Evolutionary conservation across 2,113 vertebrate genomes (phyloP).

Genomic region (Panthera uncia): DNA sequence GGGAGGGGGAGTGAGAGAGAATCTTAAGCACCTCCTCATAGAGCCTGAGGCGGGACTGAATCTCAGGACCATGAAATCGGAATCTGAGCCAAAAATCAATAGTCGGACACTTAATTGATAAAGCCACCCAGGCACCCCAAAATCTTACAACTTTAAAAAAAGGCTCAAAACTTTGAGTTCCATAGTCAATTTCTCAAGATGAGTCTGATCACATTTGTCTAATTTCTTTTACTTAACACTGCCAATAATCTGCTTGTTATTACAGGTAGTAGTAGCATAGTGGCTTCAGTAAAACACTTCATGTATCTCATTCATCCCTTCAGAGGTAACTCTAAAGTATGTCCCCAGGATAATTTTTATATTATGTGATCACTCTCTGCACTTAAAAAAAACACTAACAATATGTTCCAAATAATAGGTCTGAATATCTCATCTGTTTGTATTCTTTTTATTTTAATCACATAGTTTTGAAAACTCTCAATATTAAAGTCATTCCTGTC

Average conservation of each 20-base stretch:
- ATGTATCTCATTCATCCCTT: background rate
- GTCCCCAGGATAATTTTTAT: background rate
- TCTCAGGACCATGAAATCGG: too few relatives aligned
- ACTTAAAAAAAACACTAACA: background rate
- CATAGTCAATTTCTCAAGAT: background rate
- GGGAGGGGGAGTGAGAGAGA: too few relatives aligned
- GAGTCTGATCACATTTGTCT: background rate
- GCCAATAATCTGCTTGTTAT: background rate
- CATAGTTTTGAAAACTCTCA: background rate
- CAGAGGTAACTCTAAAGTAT: background rate
- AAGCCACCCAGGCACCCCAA: too few relatives aligned
- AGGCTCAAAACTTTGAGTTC: background rate
- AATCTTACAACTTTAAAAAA: background rate
- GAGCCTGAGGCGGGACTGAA: too few relatives aligned
- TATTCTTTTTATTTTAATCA: background rate
- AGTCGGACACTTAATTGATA: too few relatives aligned
- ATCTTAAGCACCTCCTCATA: too few relatives aligned
- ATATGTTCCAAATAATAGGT: background rate
- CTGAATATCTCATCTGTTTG: background rate
- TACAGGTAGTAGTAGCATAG: background rate
- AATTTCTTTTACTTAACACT: constrained; percentile 25
- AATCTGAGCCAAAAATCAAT: too few relatives aligned
- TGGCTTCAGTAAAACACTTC: background rate
- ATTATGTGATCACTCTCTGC: background rate
- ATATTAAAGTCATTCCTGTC: background rate